Evolutionary conservation across 2,888 invertebrate species (phyloP).

Genomic region (Tridacna gigas): DNA sequence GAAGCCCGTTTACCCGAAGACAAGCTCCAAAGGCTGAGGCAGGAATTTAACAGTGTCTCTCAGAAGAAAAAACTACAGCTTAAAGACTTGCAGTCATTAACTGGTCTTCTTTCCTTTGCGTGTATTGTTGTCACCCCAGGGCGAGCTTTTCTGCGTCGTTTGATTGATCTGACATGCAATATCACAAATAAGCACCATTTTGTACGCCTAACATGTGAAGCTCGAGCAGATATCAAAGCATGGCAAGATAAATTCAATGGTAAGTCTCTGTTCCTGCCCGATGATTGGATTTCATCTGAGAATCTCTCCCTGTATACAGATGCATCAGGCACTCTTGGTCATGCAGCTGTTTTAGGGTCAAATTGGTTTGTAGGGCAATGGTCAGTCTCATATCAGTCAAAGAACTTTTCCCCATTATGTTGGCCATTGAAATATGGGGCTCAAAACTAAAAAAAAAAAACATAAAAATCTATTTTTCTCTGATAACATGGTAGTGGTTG

Average conservation of each 20-base stretch:
- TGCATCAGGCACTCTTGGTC: constrained; percentile 43
- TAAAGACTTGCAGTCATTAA: constrained; percentile 33
- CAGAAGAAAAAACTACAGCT: constrained; percentile 25
- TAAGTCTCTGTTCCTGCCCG: constrained; percentile 44
- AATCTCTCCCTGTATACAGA: constrained; percentile 33
- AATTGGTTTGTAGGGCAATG: constrained; percentile 36
- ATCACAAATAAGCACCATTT: constrained; percentile 1
- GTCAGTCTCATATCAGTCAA: constrained; percentile 31
- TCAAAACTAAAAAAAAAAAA: too few species aligned
- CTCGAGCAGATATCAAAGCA: constrained; percentile 39
- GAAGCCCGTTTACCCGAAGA: constrained; percentile 20
- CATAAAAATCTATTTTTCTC: constrained; percentile 35
- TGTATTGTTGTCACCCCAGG: constrained; percentile 27
- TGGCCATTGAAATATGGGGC: constrained; percentile 43
- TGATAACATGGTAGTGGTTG: constrained; percentile 31
- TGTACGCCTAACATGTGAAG: constrained; percentile 32
- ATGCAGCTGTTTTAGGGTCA: constrained; percentile 38
- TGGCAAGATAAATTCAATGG: constrained; percentile 51
- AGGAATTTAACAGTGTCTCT: background rate
- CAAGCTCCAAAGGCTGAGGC: constrained; percentile 12
- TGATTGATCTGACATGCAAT: constrained; percentile 44
- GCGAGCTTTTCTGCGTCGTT: constrained; percentile 32
- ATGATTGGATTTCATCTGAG: constrained; percentile 37
- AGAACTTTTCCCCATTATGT: constrained; percentile 21
- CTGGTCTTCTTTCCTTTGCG: constrained; percentile 31